Evolutionary conservation across 2,113 vertebrate genomes (phyloP).

Genomic region (Rhodinocichla rosea): DNA sequence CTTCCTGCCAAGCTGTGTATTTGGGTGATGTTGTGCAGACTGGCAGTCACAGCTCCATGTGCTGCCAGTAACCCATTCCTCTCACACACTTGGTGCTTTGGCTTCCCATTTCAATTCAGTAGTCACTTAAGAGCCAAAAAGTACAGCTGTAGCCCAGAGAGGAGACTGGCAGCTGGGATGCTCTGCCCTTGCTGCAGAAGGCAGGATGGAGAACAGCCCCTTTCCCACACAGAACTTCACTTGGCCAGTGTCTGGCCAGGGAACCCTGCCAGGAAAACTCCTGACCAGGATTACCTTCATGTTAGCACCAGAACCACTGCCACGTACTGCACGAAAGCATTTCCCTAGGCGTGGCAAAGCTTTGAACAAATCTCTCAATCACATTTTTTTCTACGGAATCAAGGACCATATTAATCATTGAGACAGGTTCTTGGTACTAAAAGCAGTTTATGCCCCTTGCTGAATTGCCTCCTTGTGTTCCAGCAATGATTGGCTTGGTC

Average conservation of each 20-base stretch:
- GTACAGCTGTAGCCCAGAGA: not conserved
- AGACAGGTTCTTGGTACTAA: not conserved
- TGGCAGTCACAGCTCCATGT: not conserved
- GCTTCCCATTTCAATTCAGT: not conserved
- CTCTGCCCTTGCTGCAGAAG: not conserved
- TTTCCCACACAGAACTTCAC: accelerated
- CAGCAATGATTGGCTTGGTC: not conserved
- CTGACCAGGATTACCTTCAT: not conserved
- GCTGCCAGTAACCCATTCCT: not conserved
- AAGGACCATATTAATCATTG: not conserved
- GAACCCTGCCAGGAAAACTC: not conserved
- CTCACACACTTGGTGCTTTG: not conserved
- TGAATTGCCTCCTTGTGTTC: not conserved
- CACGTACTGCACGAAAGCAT: not conserved
- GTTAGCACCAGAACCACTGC: not conserved
- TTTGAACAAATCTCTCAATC: not conserved
- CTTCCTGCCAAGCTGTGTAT: not conserved
- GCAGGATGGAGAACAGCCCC: not conserved
- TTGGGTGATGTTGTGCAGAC: not conserved
- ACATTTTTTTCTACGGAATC: not conserved
- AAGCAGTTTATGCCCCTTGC: not conserved
- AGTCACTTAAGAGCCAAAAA: not conserved
- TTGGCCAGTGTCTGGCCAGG: accelerated
- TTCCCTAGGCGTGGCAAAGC: not conserved
- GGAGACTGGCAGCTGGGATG: not conserved